Conservation (phyloP, 2,888 invertebrate genomes). For the Tubulanus polymorphus region DNA sequence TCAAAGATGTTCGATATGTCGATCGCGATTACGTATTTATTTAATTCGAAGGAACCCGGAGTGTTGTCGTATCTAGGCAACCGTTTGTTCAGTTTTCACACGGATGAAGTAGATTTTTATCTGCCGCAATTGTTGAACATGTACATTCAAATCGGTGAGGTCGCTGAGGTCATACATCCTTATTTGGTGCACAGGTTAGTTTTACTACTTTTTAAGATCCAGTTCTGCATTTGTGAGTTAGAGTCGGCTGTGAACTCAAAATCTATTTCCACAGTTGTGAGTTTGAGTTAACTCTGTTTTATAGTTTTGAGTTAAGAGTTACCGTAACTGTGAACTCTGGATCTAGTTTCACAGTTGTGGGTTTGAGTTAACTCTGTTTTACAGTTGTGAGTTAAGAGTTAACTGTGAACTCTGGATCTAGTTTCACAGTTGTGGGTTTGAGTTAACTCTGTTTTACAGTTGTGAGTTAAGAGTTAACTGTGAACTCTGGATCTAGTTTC, state of each 20-base stretch:
- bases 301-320: neutral
- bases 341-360: too few relatives aligned
- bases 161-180: slow-evolving; percentile 87
- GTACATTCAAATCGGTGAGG: slow-evolving; percentile 97
- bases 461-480: too few relatives aligned
- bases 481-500: too few relatives aligned
- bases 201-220: too few relatives aligned
- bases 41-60: slow-evolving; percentile 96
- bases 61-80: slow-evolving; percentile 97
- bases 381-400: too few relatives aligned
- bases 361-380: too few relatives aligned
- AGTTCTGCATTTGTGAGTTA: too few relatives aligned
- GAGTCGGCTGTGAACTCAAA: too few relatives aligned
- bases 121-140: slow-evolving; percentile 96
- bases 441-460: neutral
- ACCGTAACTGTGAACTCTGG: neutral
- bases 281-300: too few relatives aligned
- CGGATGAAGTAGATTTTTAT: slow-evolving; percentile 92
- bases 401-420: too few relatives aligned
- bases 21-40: slow-evolving; percentile 96
- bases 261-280: too few relatives aligned
- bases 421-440: too few relatives aligned
- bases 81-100: slow-evolving; percentile 91
- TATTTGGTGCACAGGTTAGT: slow-evolving; percentile 74
- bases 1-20: slow-evolving; percentile 97